Base-by-base conservation (phyloP, 2,113 vertebrate species). In the Pipa parva region DNA sequence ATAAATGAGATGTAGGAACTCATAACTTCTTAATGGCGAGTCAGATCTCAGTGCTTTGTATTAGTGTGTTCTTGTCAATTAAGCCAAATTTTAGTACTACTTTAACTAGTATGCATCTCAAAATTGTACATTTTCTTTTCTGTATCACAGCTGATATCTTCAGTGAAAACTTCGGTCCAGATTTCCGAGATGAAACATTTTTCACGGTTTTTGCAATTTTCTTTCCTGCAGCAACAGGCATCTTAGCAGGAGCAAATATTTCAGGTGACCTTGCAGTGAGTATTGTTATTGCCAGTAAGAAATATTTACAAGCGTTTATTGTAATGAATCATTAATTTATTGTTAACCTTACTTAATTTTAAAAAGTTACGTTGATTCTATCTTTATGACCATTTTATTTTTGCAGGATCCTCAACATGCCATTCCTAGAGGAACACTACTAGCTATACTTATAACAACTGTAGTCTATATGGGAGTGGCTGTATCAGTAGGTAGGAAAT, bases 141-240 rank as follows among this genome's bases (percentile, higher is more conserved):
- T 68, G 9, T 13, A 13, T 13, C 4, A n/a, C 60, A 99, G 97
- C 78, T 59, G 79, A 85, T 25, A 93, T 99, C 83, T 89, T 99
- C 89, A 83, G 76, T 81, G 97, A 98, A 70, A 98, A 99, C 85
- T 94, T 99, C 85, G 92, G 92, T 72, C 95, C 97, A 0, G 88
- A 93, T 81, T 98, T 99, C 60, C 78, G 89, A 72, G 73, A 62
- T 0, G 83, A 90, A 74, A 93, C 92, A 0, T 99, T 99, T 81
- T 98, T 99, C 78, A 96, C 95, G 0, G 93, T 99, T 0, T 99
- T 99, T 76, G 82, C 95, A 58, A 99, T 99, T 78, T 99, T 99
- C 85, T 99, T 99, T 80, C 97, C 97, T 56, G 97, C 97, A 61
- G 97, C 97, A 73, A 99, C 97, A 68, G 97, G 97, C 71, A 99